These are phyloP conservation scores for Lobophora halterata DNA, from an alignment of 2,888 invertebrate genomes.

Conservation along the genomic window DNA sequence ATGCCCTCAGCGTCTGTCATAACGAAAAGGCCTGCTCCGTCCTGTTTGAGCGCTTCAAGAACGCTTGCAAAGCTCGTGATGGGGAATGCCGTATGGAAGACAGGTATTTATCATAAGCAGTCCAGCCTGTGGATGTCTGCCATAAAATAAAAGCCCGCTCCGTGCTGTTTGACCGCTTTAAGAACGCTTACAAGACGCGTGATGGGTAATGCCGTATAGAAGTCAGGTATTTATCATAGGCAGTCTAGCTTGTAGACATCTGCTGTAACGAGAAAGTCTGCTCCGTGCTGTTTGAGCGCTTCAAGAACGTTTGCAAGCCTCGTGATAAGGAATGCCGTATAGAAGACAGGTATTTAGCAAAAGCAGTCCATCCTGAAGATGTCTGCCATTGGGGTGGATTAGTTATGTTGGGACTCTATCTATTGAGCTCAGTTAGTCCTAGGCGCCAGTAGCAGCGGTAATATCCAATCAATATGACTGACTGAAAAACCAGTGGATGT, in stretches of 20 bases:
- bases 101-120: too few species aligned
- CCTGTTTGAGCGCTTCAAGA: conserved; percentile 92
- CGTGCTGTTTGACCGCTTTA: conserved; percentile 91
- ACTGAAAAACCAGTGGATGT: too few species aligned
- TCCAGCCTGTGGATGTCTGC: too few species aligned
- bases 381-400: conserved; percentile 94
- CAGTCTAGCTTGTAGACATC: too few species aligned
- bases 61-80: conserved; percentile 91
- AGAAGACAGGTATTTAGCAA: conserved; percentile 95
- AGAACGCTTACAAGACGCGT: conserved; percentile 91
- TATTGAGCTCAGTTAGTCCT: too few species aligned
- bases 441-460: too few species aligned
- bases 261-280: conserved; percentile 92
- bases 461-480: too few species aligned
- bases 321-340: conserved; percentile 93
- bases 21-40: conserved; percentile 90
- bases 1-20: conserved; percentile 92
- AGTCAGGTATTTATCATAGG: conserved; percentile 93
- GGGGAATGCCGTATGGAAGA: conserved; percentile 94
- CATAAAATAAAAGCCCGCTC: conserved; percentile 90
- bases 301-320: conserved; percentile 92
- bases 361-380: too few species aligned
- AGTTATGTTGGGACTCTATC: too few species aligned
- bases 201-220: conserved; percentile 94
- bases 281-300: conserved; percentile 90